A percentile compares a stretch with the other conserved stretches of the same genome.
Conservation (phyloP, 2,797 vertebrate species). For the Eulemur rubriventer region DNA sequence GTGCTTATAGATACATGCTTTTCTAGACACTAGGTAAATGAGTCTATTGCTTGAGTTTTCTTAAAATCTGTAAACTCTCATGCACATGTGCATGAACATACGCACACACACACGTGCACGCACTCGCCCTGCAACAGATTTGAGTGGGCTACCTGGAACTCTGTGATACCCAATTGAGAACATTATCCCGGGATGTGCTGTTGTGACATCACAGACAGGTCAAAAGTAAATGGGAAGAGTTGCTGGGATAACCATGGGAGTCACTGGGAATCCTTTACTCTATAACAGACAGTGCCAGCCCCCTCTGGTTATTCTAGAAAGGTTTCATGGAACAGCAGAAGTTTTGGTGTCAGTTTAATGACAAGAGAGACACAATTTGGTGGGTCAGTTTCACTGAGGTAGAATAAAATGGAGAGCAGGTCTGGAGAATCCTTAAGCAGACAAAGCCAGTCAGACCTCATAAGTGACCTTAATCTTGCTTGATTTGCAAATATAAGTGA, state of each 20-base stretch:
- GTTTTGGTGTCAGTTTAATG: neutral
- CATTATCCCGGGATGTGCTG: neutral
- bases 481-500: neutral
- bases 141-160: neutral
- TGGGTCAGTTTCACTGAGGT: neutral
- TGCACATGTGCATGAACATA: rapidly evolving
- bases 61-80: neutral
- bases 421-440: neutral
- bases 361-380: neutral
- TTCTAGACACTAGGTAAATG: neutral
- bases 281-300: neutral
- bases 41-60: neutral
- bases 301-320: neutral
- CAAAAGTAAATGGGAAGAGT: neutral
- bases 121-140: neutral
- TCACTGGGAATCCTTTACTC: rapidly evolving
- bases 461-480: neutral
- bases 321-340: neutral
- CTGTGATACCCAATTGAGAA: rapidly evolving
- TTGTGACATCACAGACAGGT: neutral
- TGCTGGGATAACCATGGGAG: rapidly evolving
- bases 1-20: neutral
- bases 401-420: neutral
- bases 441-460: neutral
- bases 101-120: no score